Conservation (phyloP, 2,113 vertebrate genomes). For the Sander lucioperca region DNA sequence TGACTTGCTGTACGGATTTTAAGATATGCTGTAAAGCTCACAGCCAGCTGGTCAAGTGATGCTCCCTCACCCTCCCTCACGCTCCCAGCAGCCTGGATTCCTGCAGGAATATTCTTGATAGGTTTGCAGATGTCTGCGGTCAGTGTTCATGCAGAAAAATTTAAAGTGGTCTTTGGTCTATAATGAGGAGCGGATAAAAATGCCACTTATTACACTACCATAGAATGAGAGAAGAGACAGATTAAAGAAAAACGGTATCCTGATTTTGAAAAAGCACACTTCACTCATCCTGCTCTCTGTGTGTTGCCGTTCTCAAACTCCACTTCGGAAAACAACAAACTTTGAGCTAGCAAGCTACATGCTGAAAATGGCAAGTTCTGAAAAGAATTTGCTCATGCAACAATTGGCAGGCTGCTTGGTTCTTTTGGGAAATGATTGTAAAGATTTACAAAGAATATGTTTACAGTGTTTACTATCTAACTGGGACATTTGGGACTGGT, state of each 20-base stretch:
- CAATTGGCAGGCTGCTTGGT: too few relatives aligned
- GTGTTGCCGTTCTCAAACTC: too few relatives aligned
- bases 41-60: conserved; percentile 33
- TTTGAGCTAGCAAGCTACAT: too few relatives aligned
- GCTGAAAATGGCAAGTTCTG: too few relatives aligned
- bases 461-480: too few relatives aligned
- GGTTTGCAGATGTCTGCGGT: conserved; percentile 14
- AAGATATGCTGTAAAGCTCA: conserved; percentile 65
- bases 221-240: neutral
- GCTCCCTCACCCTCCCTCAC: conserved; percentile 33
- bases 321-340: too few relatives aligned
- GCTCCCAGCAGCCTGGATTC: conserved; percentile 6
- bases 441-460: too few relatives aligned
- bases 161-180: neutral
- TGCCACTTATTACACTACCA: neutral
- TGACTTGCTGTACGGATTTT: conserved; percentile 66
- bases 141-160: neutral
- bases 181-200: neutral
- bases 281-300: too few relatives aligned
- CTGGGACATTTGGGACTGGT: too few relatives aligned
- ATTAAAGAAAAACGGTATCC: neutral
- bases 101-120: conserved; percentile 14
- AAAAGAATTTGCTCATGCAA: too few relatives aligned
- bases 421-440: too few relatives aligned
- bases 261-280: neutral